Percentiles rank a stretch among this genome's conserved stretches.
Conservation (phyloP, 2,797 vertebrate species). For the Lepidocolaptes lacrymiger region DNA sequence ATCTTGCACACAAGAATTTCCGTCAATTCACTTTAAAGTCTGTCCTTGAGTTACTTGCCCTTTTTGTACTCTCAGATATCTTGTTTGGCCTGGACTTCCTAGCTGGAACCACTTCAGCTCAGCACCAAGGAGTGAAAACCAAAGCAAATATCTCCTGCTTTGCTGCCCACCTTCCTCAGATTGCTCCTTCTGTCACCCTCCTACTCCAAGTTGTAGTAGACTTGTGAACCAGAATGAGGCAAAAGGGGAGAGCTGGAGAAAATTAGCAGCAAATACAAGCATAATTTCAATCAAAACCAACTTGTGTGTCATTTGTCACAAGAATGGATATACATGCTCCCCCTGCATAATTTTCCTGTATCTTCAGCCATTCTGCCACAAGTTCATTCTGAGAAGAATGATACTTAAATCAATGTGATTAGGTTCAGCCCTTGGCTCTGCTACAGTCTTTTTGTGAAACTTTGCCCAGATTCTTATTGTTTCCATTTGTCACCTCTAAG, state of each 20-base stretch:
- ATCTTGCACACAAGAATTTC: not conserved
- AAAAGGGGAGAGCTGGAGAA: not conserved
- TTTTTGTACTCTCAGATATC: not conserved
- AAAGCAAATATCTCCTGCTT: not conserved
- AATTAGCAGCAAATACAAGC: not conserved
- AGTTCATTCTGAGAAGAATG: not conserved
- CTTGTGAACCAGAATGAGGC: not conserved
- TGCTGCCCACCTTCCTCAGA: not conserved
- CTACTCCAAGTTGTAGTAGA: not conserved
- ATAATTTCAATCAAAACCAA: not conserved
- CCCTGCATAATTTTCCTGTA: not conserved
- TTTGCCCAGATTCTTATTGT: not conserved
- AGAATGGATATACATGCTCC: not conserved
- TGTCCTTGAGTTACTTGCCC: not conserved
- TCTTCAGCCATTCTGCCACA: not conserved
- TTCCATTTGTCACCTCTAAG: not conserved
- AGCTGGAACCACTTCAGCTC: not conserved
- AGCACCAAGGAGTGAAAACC: not conserved
- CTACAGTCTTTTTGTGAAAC: not conserved
- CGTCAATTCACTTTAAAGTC: not conserved
- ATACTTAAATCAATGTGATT: not conserved
- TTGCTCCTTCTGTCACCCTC: constrained; percentile 5
- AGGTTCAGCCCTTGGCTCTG: not conserved
- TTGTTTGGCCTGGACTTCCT: not conserved
- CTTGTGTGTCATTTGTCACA: not conserved